Evolutionary conservation across 2,113 vertebrate species (phyloP), one percentile per base, ranked within the genome.

Genomic region (Pteronura brasiliensis): DNA sequence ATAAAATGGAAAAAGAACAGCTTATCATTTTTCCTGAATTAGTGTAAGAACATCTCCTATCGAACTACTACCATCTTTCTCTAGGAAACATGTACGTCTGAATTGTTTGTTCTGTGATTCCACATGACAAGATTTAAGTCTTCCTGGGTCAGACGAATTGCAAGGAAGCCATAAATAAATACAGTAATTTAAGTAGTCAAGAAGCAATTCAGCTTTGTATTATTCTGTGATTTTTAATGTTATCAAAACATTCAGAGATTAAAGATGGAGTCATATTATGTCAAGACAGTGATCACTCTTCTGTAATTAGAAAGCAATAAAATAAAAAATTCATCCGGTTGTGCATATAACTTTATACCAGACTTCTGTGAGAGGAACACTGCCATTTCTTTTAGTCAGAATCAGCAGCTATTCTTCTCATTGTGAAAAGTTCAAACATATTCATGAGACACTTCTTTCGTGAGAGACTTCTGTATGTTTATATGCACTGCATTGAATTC

Each of bases 221-320:
- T 76, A 57, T 27, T 91, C 49, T 93, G 21, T 85, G 3, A 94
- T 72, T 90, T 96, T 88, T 90, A 84, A 61, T 52, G 82, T 52
- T 55, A 71, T 87, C 4, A 90, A 93, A 80, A 80, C 9, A 95
- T 88, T 88, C 18, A 77, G 36, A 97, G 34, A 95, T 79, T 42
- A 92, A 94, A 90, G 55, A 81, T 79, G 17, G 14, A 89, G n/a
- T 86, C 10, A 72, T 74, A 52, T 63, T 69, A 52, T 47, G 29
- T 69, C 92, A 59, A 18, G n/a, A 79, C 71, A 94, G 90, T 86
- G 39, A 83, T 44, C 36, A 92, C 7, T 34, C 34, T 52, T 88
- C 71, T 81, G 8, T 72, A 96, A 94, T 82, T 69, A 95, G 93
- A 92, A 96, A 90, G 20, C 34, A 67, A 57, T 85, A 91, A 93